These are phyloP conservation scores for Symphodus melops DNA, from an alignment of 2,113 vertebrate genomes.

Conservation along the genomic window DNA sequence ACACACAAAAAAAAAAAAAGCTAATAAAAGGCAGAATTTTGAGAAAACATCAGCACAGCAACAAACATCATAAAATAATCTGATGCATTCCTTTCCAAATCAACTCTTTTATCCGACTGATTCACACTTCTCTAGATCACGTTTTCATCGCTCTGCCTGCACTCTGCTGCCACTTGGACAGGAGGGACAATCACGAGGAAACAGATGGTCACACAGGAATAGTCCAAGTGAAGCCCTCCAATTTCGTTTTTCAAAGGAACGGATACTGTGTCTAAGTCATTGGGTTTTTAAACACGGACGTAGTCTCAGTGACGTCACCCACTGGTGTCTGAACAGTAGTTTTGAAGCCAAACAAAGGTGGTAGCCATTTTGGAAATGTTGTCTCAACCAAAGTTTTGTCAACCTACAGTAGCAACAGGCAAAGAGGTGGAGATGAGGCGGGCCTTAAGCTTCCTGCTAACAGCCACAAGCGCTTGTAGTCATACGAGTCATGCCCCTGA, in stretches of 20 bases:
- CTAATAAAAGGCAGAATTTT: not conserved
- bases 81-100: constrained; percentile 15
- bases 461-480: too few species aligned
- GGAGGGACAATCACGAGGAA: constrained; percentile 67
- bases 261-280: constrained; percentile 23
- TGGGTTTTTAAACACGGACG: too few species aligned
- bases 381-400: too few species aligned
- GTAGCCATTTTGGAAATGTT: too few species aligned
- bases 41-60: not conserved
- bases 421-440: too few species aligned
- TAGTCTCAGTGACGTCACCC: too few species aligned
- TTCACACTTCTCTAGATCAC: constrained; percentile 2
- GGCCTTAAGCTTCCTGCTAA: too few species aligned
- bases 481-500: too few species aligned
- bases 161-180: constrained; percentile 59
- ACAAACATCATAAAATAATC: not conserved
- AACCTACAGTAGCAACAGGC: too few species aligned
- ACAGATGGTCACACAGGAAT: constrained; percentile 79
- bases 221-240: constrained; percentile 53
- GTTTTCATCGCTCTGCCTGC: constrained; percentile 45
- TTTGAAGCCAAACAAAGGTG: too few species aligned
- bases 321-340: too few species aligned
- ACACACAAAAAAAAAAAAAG: not conserved
- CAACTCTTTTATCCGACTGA: not conserved
- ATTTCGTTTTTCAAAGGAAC: constrained; percentile 67